Conservation (phyloP, 2,113 vertebrate genomes). For the Coturnix japonica region DNA sequence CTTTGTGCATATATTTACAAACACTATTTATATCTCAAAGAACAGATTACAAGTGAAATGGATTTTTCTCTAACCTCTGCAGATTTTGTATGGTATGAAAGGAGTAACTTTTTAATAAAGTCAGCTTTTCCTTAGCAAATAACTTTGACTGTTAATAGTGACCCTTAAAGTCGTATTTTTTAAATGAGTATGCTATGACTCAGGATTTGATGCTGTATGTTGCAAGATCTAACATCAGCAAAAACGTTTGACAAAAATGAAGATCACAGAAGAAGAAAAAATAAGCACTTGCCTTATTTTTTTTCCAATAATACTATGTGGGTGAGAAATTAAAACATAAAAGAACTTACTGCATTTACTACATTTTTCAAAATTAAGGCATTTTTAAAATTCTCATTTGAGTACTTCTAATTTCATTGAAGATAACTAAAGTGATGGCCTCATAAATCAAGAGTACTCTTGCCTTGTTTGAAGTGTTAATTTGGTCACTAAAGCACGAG, state of each 20-base stretch:
- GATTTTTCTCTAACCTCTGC: not conserved
- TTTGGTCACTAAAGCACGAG: not conserved
- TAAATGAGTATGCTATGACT: not conserved
- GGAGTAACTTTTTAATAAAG: not conserved
- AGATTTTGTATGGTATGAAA: not conserved
- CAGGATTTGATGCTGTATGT: not conserved
- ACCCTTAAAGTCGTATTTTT: not conserved
- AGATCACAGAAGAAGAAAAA: not conserved
- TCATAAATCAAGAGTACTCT: not conserved
- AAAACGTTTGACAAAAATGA: not conserved
- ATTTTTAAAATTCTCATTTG: not conserved
- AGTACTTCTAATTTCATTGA: constrained; percentile 13
- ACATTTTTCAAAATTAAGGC: not conserved
- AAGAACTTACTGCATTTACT: not conserved
- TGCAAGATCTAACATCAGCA: not conserved
- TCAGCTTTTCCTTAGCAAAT: not conserved
- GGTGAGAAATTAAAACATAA: not conserved
- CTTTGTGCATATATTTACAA: constrained; percentile 12
- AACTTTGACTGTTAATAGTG: not conserved
- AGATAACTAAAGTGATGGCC: not conserved
- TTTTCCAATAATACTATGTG: not conserved
- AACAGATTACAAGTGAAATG: not conserved
- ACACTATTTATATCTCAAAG: not conserved
- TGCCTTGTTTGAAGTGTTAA: not conserved
- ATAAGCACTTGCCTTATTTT: not conserved